Percentiles rank a stretch among this genome's conserved stretches.
Evolutionary conservation across 1,140 invertebrate species (phyloP).

Genomic region (Plutomurus gul): DNA sequence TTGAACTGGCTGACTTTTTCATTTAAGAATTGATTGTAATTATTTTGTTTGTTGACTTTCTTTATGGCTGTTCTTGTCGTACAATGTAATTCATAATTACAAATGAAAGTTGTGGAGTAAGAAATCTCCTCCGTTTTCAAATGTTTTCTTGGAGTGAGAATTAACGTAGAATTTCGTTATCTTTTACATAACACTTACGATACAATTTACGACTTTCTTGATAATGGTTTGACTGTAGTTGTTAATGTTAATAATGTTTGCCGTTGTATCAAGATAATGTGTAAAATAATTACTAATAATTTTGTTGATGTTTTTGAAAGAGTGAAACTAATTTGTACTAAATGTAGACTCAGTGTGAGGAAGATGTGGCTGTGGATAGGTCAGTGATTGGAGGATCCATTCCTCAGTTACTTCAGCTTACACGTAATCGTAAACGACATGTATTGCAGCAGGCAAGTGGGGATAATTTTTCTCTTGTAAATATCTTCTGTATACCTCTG

Average conservation of each 20-base stretch:
- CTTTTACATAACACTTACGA: not conserved
- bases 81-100: too few species aligned
- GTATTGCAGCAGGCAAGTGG: conserved; percentile 50
- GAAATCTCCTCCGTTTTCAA: not conserved
- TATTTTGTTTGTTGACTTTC: conserved; percentile 12
- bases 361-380: conserved; percentile 47
- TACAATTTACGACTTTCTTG: not conserved
- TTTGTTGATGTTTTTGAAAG: not conserved
- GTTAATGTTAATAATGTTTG: not conserved
- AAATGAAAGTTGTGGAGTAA: conserved; percentile 1
- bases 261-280: too few species aligned
- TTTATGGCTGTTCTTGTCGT: not conserved
- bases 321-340: conserved; percentile 38
- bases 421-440: conserved; percentile 45
- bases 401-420: conserved; percentile 50
- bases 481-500: not conserved
- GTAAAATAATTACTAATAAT: conserved; percentile 9
- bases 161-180: not conserved
- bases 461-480: not conserved
- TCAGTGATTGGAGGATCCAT: conserved; percentile 35
- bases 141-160: not conserved
- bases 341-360: conserved; percentile 49
- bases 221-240: not conserved
- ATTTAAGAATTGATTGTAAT: not conserved
- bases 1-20: not conserved